These are phyloP conservation scores for Hypolimnas misippus DNA, from an alignment of 2,888 invertebrate genomes.

Conservation along the genomic window DNA sequence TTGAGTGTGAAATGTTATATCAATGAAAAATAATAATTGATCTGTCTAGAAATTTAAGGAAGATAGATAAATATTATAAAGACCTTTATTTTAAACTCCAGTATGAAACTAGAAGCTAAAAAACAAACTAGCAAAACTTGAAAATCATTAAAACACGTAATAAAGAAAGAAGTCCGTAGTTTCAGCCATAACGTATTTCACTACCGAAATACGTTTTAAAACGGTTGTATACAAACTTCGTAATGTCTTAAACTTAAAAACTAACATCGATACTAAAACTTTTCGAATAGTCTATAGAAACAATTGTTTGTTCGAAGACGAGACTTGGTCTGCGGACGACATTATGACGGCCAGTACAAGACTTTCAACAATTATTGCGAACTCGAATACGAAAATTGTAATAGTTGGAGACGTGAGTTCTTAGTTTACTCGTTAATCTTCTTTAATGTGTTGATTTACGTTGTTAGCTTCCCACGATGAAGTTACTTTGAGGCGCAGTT, in stretches of 20 bases:
- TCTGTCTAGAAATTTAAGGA: no score
- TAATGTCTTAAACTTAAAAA: not conserved
- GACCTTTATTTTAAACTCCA: no score
- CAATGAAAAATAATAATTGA: no score
- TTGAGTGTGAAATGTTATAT: no score
- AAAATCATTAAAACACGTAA: no score
- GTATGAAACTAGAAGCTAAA: no score
- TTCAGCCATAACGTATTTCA: not conserved
- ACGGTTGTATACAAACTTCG: not conserved
- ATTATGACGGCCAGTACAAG: conserved; percentile 66
- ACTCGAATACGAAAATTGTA: conserved; percentile 72
- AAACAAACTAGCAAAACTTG: no score
- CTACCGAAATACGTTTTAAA: not conserved
- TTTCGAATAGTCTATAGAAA: not conserved
- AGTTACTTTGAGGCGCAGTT: not conserved
- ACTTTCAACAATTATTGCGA: conserved; percentile 67
- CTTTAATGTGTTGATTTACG: conserved; percentile 10
- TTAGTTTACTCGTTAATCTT: conserved; percentile 19
- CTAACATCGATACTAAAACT: not conserved
- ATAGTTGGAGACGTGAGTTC: conserved; percentile 69
- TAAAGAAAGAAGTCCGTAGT: no score
- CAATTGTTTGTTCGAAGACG: conserved; percentile 48
- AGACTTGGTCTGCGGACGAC: conserved; percentile 59
- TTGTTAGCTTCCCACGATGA: not conserved
- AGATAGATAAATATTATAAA: no score